Evolutionary conservation across 2,888 invertebrate species (phyloP).

Genomic region (Nebria salina): DNA sequence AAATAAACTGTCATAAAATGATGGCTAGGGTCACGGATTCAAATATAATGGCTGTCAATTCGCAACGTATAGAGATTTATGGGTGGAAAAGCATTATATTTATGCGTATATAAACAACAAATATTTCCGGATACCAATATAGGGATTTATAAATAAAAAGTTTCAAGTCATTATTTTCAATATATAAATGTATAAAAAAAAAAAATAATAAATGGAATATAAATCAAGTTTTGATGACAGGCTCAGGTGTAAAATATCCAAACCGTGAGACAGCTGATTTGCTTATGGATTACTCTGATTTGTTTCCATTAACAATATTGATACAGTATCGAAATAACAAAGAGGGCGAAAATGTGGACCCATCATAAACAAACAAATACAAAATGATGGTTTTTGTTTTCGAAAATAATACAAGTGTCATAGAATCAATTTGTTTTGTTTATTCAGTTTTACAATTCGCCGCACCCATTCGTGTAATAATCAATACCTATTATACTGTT

Average conservation of each 20-base stretch:
- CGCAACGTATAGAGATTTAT: not conserved
- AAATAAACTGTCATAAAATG: not conserved
- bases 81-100: not conserved
- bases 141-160: not conserved
- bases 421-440: not conserved
- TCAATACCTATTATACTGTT: too few relatives aligned
- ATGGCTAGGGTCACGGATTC: not conserved
- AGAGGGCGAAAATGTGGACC: not conserved
- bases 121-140: not conserved
- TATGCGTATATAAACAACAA: not conserved
- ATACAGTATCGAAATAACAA: not conserved
- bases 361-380: not conserved
- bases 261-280: not conserved
- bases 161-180: not conserved
- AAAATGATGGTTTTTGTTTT: not conserved
- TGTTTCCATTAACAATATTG: not conserved
- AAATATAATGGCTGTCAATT: slow-evolving; percentile 1
- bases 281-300: not conserved
- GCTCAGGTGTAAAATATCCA: not conserved
- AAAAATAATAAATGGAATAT: not conserved
- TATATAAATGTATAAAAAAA: not conserved
- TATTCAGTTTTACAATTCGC: not conserved
- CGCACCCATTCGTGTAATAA: too few relatives aligned
- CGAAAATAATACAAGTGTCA: not conserved
- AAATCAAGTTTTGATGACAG: not conserved